Percentiles rank a stretch among this genome's conserved stretches.
These are phyloP conservation scores for Pachyseris speciosa DNA, from an alignment of 64 coral and sea anemone genomes.

Conservation along the genomic window DNA sequence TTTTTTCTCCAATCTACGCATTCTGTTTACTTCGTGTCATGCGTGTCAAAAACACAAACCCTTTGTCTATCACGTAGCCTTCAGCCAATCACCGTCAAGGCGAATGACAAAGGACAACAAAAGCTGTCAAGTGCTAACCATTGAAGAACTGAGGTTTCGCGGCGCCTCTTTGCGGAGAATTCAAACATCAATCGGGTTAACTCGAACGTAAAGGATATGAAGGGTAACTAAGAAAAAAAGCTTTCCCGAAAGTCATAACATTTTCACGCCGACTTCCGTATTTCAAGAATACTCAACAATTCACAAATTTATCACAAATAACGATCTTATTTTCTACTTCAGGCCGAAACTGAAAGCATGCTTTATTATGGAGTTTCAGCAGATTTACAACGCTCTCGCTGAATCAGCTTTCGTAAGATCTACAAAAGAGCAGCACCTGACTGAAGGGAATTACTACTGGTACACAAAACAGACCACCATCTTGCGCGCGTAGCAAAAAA, in stretches of 20 bases:
- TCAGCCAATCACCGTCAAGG: conserved; percentile 77
- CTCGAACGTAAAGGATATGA: conserved; percentile 3
- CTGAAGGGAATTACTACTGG: not conserved
- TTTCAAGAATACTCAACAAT: not conserved
- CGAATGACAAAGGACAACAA: conserved; percentile 63
- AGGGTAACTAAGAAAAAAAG: not conserved
- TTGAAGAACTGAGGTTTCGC: conserved; percentile 31
- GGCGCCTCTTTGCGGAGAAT: conserved; percentile 31
- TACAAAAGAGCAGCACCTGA: not conserved
- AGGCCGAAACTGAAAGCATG: conserved; percentile 49
- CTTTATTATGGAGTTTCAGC: not conserved
- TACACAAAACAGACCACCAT: not conserved
- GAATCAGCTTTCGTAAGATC: conserved; percentile 12
- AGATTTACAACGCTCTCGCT: not conserved
- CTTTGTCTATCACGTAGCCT: conserved; percentile 74
- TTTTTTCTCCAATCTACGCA: conserved; percentile 93
- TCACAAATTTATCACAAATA: not conserved
- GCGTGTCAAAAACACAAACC: conserved; percentile 90
- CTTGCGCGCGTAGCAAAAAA: not conserved
- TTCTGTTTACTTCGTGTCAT: conserved; percentile 97
- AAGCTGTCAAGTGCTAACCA: conserved; percentile 57
- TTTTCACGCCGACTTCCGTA: conserved; percentile 34
- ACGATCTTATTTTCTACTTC: not conserved
- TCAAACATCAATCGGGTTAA: conserved; percentile 38
- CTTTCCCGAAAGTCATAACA: not conserved